Evolutionary conservation across 2,113 vertebrate genomes (phyloP), one percentile per base, ranked within the genome.

Genomic region (Entelurus aequoreus): DNA sequence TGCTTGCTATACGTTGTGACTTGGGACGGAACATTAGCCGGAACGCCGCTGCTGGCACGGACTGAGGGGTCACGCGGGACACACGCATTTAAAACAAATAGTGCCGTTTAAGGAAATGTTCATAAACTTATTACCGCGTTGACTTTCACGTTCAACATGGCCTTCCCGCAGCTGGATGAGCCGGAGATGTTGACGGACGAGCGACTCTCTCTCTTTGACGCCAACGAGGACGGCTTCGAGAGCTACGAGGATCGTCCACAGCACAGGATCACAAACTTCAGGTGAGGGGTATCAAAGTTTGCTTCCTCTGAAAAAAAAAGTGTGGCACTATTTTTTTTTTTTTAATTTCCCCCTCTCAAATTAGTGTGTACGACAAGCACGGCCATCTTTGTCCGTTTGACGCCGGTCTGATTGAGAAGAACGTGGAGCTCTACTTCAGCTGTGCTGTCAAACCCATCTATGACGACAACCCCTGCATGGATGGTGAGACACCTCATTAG

Each of bases 311-410:
- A 11, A 14, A 15, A 3, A 47, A 53, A 37, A n/a, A n/a, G n/a
- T 2, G 0, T 57, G 28, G 4, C 10, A 21, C 1, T 11, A 13
- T 38, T 46, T 16, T 16, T 7, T 68, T 12, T 16, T 53, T 74
- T 58, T n/a, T n/a, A n/a, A n/a, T n/a, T n/a, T n/a, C n/a, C 14
- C 15, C 8, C 10, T 5, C 9, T 40, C 28, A 3, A 3, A 28
- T 0, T 76, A 98, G 96, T 0, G 90, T 98, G 7, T 98, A 97
- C 55, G 96, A 97, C 84, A 94, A 93, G 60, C 91, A 82, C 0
- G 95, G 95, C 1, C 96, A 98, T 60, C 80, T 98, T 66, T 98
- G 96, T 65, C 94, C 95, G 0, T 94, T 98, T 2, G 96, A 98
- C 82, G 92, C 92, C 0, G 95, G 96, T 16, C 90, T 98, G 38